Base-by-base conservation (phyloP, 2,797 vertebrate genomes). In the Netta rufina region DNA sequence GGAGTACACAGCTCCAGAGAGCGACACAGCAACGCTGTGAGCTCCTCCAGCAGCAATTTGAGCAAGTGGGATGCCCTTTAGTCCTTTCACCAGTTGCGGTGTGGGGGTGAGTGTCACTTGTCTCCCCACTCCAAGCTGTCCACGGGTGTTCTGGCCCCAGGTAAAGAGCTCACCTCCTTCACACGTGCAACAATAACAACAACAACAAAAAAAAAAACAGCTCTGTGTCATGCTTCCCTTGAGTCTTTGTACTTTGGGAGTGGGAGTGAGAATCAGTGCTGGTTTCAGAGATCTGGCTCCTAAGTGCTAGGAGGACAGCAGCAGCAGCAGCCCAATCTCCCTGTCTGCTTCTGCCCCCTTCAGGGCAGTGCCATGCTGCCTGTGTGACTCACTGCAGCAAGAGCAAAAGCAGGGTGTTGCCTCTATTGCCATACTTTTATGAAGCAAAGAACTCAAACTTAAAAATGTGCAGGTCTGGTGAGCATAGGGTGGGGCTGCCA, bases 11-110 rank as follows among this genome's bases (percentile, higher is more conserved):
- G 96, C 96, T 87, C 98, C 97, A 18, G 97, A 97, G 66, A 97
- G 93, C 24, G 98, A 98, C 39, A 98, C 90, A 0, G 47, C 79
- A 3, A 49, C 3, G 17, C 97, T 97, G 91, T 98, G 98, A 82
- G 95, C 92, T 91, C 93, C 96, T 93, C 98, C 98, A 4, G 97
- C 97, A 74, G 97, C 96, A 74, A 98, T 97, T 5, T 96, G 97
- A 78, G 94, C 93, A 6, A 98, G 87, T 19, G 98, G 82, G 41
- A 97, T 18, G 57, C 97, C 97, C 51, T 83, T 58, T 2, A 98
- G 92, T 16, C 30, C 72, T 73, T 67, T 5, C 69, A 98, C 96
- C 30, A 85, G 24, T 75, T 95, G 94, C 4, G 97, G 97, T 1
- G 47, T 17, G 1, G 3, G 0, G 15, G 33, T 21, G n/a, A 53